Percentiles rank a stretch among this genome's conserved stretches.
Conservation (phyloP, 2,797 vertebrate genomes). For the Onychomys arenicola region DNA sequence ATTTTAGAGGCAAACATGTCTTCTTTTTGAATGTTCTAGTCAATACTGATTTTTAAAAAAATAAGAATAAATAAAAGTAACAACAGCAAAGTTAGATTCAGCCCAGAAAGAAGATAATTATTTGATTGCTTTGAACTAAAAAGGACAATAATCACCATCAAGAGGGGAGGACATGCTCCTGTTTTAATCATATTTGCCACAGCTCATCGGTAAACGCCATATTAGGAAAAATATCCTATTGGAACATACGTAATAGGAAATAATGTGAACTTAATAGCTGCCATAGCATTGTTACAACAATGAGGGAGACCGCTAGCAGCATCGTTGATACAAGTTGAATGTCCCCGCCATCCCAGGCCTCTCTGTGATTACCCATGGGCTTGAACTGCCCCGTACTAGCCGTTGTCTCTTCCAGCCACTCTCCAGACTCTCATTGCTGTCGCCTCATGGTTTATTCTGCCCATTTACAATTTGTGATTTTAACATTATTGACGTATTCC, state of each 20-base stretch:
- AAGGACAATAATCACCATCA: not conserved
- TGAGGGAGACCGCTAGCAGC: not conserved
- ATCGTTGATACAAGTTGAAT: not conserved
- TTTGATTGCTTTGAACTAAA: not conserved
- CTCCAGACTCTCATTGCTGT: not conserved
- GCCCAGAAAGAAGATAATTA: not conserved
- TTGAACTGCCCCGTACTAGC: not conserved
- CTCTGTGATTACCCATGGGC: not conserved
- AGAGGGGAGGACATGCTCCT: not conserved
- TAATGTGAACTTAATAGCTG: constrained; percentile 22
- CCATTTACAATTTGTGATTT: constrained; percentile 49
- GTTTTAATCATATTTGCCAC: not conserved
- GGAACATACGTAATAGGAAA: not conserved
- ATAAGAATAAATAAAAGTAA: not conserved
- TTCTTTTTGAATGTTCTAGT: not conserved
- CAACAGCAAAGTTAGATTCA: not conserved
- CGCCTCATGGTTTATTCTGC: constrained; percentile 9
- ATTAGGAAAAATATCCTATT: not conserved
- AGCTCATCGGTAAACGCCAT: not conserved
- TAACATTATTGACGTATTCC: constrained; percentile 42
- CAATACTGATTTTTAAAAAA: not conserved
- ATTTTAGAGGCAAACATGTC: constrained; percentile 22
- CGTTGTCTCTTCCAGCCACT: not conserved
- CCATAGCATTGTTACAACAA: not conserved
- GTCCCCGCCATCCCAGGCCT: not conserved